phyloP scores from a whole-genome alignment of 2,797 vertebrate genomes.

The Danio tinwini region DNA sequence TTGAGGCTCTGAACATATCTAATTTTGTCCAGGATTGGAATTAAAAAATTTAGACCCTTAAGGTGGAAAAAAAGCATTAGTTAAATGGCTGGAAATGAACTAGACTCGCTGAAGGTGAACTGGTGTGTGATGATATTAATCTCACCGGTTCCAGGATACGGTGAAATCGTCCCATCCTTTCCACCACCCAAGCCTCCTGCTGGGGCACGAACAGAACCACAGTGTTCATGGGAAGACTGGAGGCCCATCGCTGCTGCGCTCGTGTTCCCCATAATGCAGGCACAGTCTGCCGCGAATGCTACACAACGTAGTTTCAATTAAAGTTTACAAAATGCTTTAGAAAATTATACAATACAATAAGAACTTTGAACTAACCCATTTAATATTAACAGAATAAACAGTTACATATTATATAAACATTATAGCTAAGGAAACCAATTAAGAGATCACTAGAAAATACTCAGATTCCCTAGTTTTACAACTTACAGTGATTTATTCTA shows the following conservation, averaged over 20 bases:
- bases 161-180: conserved; percentile 95
- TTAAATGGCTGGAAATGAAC: not conserved
- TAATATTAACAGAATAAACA: no score
- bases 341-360: no score
- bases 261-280: conserved; percentile 69
- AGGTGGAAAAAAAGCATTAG: conserved; percentile 51
- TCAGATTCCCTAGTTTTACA: no score
- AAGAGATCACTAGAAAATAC: no score
- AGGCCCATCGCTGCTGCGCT: conserved; percentile 81
- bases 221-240: conserved; percentile 90
- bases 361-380: no score
- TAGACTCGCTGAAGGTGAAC: not conserved
- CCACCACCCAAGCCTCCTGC: conserved; percentile 97
- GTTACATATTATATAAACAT: no score
- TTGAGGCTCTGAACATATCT: conserved; percentile 96
- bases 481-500: no score
- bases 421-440: no score
- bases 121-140: not conserved
- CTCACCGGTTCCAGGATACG: conserved; percentile 91
- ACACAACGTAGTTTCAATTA: not conserved
- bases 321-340: no score
- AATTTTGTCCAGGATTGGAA: conserved; percentile 90
- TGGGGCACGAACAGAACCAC: conserved; percentile 94
- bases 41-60: conserved; percentile 94
- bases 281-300: conserved; percentile 67